phyloP scores from a whole-genome alignment of 2,888 invertebrate genomes.

The Apantesis nais region DNA sequence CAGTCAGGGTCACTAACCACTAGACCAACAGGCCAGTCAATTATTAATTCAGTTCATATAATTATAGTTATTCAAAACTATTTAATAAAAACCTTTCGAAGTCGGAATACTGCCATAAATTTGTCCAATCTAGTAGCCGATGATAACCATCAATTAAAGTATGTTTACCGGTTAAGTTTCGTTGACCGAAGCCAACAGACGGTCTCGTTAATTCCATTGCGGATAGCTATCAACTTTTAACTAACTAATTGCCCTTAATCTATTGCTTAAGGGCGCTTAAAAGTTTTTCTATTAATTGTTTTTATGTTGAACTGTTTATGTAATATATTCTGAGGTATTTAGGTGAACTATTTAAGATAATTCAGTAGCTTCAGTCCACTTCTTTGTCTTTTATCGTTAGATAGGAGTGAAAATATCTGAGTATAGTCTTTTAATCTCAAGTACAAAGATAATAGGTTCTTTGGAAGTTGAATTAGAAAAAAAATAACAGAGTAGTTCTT shows the following conservation, averaged over 20 bases:
- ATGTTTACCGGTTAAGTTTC: slow-evolving; percentile 6
- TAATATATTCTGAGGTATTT: neutral
- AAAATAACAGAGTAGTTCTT: no score
- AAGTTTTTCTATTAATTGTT: neutral
- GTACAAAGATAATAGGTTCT: neutral
- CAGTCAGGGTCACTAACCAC: neutral
- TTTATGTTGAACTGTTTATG: neutral
- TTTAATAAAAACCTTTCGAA: neutral
- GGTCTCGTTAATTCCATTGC: slow-evolving; percentile 10
- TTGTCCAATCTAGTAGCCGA: neutral
- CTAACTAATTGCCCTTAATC: slow-evolving; percentile 2
- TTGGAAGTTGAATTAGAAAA: neutral
- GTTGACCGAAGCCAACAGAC: neutral
- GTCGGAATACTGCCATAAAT: neutral
- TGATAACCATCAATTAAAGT: neutral
- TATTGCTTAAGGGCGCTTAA: slow-evolving; percentile 8
- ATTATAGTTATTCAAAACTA: neutral
- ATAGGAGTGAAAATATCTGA: neutral
- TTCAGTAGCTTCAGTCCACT: no score
- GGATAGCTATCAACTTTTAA: neutral
- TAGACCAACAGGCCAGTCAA: no score
- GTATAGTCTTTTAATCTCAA: neutral
- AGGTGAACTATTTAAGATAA: neutral
- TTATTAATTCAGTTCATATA: neutral
- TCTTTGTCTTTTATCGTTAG: neutral